phyloP scores from a whole-genome alignment of 2,888 invertebrate species.

The Steinernema scapterisci region DNA sequence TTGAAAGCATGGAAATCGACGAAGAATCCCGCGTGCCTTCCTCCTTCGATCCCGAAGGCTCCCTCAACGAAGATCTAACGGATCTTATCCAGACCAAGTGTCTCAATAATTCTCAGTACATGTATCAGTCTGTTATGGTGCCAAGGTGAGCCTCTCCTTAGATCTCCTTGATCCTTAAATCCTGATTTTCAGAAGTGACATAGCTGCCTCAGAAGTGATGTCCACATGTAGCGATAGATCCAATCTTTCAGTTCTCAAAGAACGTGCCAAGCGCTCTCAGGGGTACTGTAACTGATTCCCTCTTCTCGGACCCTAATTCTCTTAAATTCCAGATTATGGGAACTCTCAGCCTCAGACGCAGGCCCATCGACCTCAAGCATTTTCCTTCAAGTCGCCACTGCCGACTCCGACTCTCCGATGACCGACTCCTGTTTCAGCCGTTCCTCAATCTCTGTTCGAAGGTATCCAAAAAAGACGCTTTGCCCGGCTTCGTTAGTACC shows the following conservation, averaged over 20 bases:
- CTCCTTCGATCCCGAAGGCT: conserved; percentile 25
- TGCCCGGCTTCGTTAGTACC: conserved; percentile 18
- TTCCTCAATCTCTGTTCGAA: background rate
- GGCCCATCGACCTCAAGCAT: background rate
- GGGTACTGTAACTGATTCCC: background rate
- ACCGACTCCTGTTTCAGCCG: conserved; percentile 24
- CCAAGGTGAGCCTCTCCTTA: conserved; percentile 35
- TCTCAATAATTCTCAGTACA: conserved; percentile 51
- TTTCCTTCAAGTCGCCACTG: conserved; percentile 21
- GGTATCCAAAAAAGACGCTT: background rate
- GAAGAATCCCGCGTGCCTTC: conserved; percentile 8
- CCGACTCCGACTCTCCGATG: conserved; percentile 27
- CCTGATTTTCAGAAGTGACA: background rate
- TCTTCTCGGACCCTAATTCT: background rate
- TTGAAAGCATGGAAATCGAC: conserved; percentile 28
- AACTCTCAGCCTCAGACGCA: conserved; percentile 2
- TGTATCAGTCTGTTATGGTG: conserved; percentile 54
- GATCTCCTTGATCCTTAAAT: background rate
- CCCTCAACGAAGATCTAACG: conserved; percentile 32
- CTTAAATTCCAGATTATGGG: conserved; percentile 10
- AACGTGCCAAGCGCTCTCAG: conserved; percentile 29
- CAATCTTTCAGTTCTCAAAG: conserved; percentile 16
- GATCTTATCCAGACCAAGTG: conserved; percentile 42
- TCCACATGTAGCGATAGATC: conserved; percentile 6
- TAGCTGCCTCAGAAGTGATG: conserved; percentile 31